A percentile compares a stretch with the other conserved stretches of the same genome.
These are phyloP conservation scores for Lacerta viridis DNA, from an alignment of 2,797 vertebrate species.

Conservation along the genomic window DNA sequence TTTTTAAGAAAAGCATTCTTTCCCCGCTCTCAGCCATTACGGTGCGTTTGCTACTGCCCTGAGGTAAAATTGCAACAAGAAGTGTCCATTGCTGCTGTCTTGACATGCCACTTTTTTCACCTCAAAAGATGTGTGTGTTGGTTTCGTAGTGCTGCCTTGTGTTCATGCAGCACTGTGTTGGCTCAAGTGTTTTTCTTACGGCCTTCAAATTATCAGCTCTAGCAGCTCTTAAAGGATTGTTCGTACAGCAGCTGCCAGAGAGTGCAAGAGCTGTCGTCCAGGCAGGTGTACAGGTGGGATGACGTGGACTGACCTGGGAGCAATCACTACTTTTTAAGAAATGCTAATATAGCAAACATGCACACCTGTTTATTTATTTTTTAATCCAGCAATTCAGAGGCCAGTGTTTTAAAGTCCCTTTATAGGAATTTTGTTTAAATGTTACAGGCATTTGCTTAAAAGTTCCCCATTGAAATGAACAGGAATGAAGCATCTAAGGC, in stretches of 20 bases:
- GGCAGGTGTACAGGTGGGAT: neutral
- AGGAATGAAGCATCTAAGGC: neutral
- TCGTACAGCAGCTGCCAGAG: neutral
- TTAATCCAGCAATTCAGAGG: neutral
- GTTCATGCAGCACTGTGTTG: neutral
- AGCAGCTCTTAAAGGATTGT: neutral
- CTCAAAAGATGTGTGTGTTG: neutral
- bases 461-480: neutral
- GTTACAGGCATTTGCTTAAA: neutral
- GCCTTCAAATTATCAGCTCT: neutral
- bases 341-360: neutral
- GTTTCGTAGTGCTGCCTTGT: neutral
- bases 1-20: neutral
- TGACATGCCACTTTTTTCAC: neutral
- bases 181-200: neutral
- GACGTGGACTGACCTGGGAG: neutral
- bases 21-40: neutral
- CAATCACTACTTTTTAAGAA: neutral
- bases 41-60: neutral
- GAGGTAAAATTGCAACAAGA: neutral
- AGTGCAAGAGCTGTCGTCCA: neutral
- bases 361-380: neutral
- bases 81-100: neutral
- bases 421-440: neutral
- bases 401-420: neutral